phyloP scores from a whole-genome alignment of 2,797 vertebrate genomes.

The Pipistrellus pygmaeus region DNA sequence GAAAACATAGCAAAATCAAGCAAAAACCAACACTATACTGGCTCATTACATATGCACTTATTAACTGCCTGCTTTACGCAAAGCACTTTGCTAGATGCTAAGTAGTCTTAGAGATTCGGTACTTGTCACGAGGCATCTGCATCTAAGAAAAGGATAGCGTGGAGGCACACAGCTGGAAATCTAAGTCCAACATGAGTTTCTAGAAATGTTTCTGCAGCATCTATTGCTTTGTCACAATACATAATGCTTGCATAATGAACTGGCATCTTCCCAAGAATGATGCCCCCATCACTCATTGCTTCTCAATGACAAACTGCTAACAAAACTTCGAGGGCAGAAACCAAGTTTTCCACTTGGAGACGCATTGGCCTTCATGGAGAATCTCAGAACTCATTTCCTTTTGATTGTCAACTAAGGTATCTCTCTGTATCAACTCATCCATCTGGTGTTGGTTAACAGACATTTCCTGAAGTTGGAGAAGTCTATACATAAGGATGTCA shows the following conservation, averaged over 20 bases:
- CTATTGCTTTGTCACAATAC: neutral
- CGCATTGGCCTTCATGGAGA: neutral
- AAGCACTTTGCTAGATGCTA: neutral
- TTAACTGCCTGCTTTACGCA: neutral
- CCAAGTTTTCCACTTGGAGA: neutral
- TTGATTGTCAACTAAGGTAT: neutral
- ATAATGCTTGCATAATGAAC: neutral
- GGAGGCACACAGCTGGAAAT: neutral
- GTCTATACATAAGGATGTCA: neutral
- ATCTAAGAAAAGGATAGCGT: neutral
- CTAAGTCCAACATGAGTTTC: neutral
- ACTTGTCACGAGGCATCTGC: neutral
- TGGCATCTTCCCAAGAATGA: neutral
- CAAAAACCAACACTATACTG: neutral
- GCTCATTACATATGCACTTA: neutral
- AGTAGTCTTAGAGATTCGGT: neutral
- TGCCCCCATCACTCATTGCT: neutral
- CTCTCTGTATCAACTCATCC: neutral
- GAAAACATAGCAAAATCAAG: conserved; percentile 37
- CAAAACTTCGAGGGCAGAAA: neutral
- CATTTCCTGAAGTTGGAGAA: neutral
- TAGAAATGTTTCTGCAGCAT: neutral
- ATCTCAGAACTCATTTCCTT: neutral
- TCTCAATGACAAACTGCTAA: neutral
- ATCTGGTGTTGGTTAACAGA: neutral